A percentile compares a stretch with the other conserved stretches of the same genome.
Conservation (phyloP, 2,113 vertebrate species). For the Garra rufa region DNA sequence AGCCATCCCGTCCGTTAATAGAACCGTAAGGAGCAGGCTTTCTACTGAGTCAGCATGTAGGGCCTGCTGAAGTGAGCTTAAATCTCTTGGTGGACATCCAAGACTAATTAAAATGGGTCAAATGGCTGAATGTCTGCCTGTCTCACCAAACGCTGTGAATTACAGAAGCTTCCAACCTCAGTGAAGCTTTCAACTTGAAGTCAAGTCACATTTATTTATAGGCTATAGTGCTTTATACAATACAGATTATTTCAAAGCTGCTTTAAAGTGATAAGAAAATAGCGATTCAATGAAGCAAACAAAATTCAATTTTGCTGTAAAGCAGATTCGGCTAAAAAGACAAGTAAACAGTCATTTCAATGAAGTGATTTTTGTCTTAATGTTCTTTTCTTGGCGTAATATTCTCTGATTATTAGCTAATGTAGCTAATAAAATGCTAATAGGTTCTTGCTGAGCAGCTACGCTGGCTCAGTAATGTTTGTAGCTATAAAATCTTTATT, state of each 20-base stretch:
- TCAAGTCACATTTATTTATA: not conserved
- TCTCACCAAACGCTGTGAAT: constrained; percentile 19
- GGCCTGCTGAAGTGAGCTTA: constrained; percentile 22
- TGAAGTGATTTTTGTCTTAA: not conserved
- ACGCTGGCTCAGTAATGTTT: too few species aligned
- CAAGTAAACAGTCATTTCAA: not conserved
- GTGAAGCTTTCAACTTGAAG: not conserved
- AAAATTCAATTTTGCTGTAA: not conserved
- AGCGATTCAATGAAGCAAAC: not conserved
- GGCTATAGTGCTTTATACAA: not conserved
- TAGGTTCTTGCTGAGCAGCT: not conserved
- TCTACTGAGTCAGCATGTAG: constrained; percentile 14
- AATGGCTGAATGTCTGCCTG: constrained; percentile 28
- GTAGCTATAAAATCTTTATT: not conserved
- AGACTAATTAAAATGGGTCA: constrained; percentile 39
- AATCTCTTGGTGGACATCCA: constrained; percentile 37
- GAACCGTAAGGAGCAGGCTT: not conserved
- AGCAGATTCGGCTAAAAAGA: not conserved
- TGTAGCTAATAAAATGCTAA: not conserved
- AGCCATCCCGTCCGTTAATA: not conserved
- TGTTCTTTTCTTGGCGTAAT: not conserved
- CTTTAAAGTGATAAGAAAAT: too few species aligned
- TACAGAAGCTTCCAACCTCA: constrained; percentile 8
- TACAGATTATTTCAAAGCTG: too few species aligned
- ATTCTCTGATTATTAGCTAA: not conserved